Conservation (phyloP, 2,113 vertebrate genomes). For the Pedionomus torquatus region DNA sequence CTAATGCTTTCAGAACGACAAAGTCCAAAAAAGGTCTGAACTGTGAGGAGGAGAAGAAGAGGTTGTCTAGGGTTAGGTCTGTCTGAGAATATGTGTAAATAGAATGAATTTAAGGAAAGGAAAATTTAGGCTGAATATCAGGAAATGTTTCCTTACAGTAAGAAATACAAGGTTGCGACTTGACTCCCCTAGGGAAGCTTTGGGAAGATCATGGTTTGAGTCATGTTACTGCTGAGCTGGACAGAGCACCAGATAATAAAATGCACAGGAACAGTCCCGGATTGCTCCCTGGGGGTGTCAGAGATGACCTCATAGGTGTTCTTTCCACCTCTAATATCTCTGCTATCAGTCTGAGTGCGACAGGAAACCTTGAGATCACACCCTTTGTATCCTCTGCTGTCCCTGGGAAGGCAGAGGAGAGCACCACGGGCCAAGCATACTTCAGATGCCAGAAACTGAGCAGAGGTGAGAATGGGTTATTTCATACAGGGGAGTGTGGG, state of each 20-base stretch:
- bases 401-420: background rate
- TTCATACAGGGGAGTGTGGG: background rate
- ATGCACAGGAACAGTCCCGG: background rate
- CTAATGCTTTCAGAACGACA: fast-evolving
- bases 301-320: constrained; percentile 53
- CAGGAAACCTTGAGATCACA: background rate
- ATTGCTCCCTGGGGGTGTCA: background rate
- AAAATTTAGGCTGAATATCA: constrained; percentile 27
- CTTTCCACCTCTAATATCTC: constrained; percentile 35
- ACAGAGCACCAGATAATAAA: constrained; percentile 13
- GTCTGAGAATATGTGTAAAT: background rate
- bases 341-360: background rate
- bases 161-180: background rate
- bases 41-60: background rate
- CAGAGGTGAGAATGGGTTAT: background rate
- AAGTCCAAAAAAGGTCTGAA: background rate
- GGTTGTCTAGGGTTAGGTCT: background rate
- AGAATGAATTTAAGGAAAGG: constrained; percentile 48
- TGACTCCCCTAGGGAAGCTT: background rate
- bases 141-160: constrained; percentile 18
- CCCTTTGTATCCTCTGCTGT: background rate
- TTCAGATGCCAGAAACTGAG: background rate
- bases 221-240: constrained; percentile 3
- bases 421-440: background rate
- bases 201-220: background rate